These are phyloP conservation scores for Teleopsis dalmanni DNA, from an alignment of 1,140 invertebrate genomes.

Conservation along the genomic window DNA sequence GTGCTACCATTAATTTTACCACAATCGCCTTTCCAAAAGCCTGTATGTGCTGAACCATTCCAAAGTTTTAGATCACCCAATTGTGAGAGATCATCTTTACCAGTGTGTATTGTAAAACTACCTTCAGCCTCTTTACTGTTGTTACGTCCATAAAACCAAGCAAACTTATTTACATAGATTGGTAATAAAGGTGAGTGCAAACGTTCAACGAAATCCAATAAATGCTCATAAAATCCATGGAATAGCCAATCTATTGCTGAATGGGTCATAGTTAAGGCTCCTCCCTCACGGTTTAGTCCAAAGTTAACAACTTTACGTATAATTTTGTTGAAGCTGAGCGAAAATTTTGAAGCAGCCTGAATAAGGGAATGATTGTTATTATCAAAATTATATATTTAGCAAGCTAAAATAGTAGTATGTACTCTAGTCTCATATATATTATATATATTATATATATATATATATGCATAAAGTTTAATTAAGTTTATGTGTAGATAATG, in stretches of 20 bases:
- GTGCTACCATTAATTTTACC: constrained; percentile 59
- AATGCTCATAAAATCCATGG: constrained; percentile 62
- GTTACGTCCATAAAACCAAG: constrained; percentile 74
- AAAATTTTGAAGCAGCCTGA: constrained; percentile 55
- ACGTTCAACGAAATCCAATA: constrained; percentile 53
- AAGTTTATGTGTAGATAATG: no score
- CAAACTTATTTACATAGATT: constrained; percentile 61
- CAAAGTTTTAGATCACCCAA: constrained; percentile 59
- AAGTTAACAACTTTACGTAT: constrained; percentile 48
- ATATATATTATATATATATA: neutral
- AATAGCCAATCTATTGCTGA: constrained; percentile 59
- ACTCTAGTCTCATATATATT: neutral
- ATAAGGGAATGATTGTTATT: no score
- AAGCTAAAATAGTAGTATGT: no score
- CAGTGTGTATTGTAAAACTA: constrained; percentile 64
- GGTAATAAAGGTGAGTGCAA: constrained; percentile 47
- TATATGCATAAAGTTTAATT: no score
- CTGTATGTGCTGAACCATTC: constrained; percentile 52
- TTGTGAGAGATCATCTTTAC: constrained; percentile 51
- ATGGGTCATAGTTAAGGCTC: constrained; percentile 51
- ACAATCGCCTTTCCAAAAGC: constrained; percentile 54
- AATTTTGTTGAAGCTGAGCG: constrained; percentile 44
- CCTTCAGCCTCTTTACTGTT: constrained; percentile 62
- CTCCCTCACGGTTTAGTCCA: constrained; percentile 49
- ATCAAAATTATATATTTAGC: no score